Evolutionary conservation across 2,888 invertebrate species (phyloP).

Genomic region (Entomobrya proxima): DNA sequence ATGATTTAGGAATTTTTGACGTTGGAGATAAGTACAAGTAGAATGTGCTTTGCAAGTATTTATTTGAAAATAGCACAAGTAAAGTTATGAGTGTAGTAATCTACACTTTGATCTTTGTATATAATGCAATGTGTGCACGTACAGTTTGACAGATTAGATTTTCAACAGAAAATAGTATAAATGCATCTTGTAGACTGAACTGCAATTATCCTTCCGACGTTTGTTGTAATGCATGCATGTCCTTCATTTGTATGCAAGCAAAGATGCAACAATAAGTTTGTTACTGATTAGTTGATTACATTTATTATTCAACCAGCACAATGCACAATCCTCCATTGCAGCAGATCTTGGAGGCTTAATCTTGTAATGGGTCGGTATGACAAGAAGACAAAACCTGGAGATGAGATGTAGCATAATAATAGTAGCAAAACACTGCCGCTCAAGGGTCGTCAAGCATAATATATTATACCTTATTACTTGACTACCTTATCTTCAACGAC

Average conservation of each 20-base stretch:
- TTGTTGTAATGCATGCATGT: background rate
- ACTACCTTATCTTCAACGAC: background rate
- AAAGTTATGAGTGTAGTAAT: constrained; percentile 3
- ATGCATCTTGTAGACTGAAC: background rate
- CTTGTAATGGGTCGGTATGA: constrained; percentile 26
- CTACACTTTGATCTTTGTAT: constrained; percentile 17
- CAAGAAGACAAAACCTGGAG: background rate
- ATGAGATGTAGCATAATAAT: constrained; percentile 2
- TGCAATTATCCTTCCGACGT: background rate
- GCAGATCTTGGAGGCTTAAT: background rate
- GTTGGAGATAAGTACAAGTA: background rate
- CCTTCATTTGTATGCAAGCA: constrained; percentile 37
- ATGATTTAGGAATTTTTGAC: background rate
- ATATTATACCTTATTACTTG: background rate
- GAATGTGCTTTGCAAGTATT: background rate
- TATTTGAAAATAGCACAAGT: constrained; percentile 4
- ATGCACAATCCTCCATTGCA: background rate
- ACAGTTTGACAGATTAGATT: constrained; percentile 10
- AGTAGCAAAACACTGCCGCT: background rate
- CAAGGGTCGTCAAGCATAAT: background rate
- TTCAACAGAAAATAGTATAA: background rate
- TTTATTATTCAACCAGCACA: constrained; percentile 22
- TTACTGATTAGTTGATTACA: constrained; percentile 32
- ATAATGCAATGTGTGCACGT: background rate
- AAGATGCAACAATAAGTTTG: constrained; percentile 20